Percentiles rank a stretch among this genome's conserved stretches.
These are phyloP conservation scores for Eupithecia pulchellata DNA, from an alignment of 2,888 invertebrate genomes.

Conservation along the genomic window DNA sequence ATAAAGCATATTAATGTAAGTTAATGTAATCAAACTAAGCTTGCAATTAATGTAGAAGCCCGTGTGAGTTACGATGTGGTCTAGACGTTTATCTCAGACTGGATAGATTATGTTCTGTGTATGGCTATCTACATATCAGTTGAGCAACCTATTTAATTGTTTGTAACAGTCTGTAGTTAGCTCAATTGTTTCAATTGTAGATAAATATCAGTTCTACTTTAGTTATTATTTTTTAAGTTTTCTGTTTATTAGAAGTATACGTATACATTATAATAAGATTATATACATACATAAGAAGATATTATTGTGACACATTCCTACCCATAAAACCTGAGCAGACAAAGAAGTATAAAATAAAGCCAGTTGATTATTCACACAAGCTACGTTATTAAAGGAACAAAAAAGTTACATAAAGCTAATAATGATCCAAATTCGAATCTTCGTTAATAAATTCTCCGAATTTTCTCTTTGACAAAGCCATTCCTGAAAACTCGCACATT, in stretches of 20 bases:
- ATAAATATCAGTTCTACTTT: no score
- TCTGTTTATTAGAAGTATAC: no score
- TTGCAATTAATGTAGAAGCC: slow-evolving; percentile 25
- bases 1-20: slow-evolving; percentile 27
- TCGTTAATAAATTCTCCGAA: neutral
- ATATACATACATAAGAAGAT: no score
- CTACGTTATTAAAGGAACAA: neutral
- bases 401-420: neutral
- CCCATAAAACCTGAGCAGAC: neutral
- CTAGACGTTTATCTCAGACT: slow-evolving; percentile 34
- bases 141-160: no score
- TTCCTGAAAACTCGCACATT: neutral
- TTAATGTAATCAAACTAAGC: slow-evolving; percentile 32
- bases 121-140: no score
- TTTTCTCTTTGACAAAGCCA: neutral
- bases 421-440: neutral
- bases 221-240: no score
- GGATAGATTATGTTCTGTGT: no score
- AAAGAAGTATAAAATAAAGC: neutral
- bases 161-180: no score
- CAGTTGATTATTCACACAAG: neutral
- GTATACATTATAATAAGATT: no score
- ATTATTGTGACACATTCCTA: no score
- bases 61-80: slow-evolving; percentile 29
- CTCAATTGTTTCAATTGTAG: no score